phyloP scores from a whole-genome alignment of 2,113 vertebrate genomes.

The Corydoras maculifer region DNA sequence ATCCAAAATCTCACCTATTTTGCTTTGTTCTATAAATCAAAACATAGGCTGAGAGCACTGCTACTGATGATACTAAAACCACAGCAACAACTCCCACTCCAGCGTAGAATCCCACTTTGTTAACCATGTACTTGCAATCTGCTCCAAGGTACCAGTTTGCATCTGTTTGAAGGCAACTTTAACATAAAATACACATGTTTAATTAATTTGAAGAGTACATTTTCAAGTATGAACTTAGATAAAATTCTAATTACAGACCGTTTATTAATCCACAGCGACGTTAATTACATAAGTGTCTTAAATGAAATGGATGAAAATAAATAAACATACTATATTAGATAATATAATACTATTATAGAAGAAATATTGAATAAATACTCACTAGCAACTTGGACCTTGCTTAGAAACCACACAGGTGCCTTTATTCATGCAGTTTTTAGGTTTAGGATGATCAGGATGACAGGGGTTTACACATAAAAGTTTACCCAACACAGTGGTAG shows the following conservation, averaged over 20 bases:
- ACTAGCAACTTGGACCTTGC: constrained; percentile 36
- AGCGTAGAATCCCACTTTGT: constrained; percentile 42
- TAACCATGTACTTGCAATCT: constrained; percentile 29
- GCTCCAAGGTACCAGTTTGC: constrained; percentile 41
- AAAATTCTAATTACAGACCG: too few relatives aligned
- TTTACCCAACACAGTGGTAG: not conserved
- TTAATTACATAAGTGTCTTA: too few relatives aligned
- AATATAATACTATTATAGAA: not conserved
- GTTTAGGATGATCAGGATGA: not conserved
- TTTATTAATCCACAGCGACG: too few relatives aligned
- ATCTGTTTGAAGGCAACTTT: constrained; percentile 23
- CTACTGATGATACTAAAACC: constrained; percentile 23
- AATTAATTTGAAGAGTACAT: too few relatives aligned
- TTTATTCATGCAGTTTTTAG: constrained; percentile 3
- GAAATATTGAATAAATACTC: constrained; percentile 6
- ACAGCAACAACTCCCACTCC: constrained; percentile 25
- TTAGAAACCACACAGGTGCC: constrained; percentile 31
- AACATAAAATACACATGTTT: not conserved
- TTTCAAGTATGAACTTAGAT: too few relatives aligned
- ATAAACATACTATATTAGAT: too few relatives aligned
- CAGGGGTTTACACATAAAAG: constrained; percentile 28
- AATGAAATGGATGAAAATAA: not conserved
- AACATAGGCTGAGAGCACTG: constrained; percentile 31
- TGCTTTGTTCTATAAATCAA: constrained; percentile 14
- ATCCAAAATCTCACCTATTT: constrained; percentile 27